Percentiles rank a stretch among this genome's conserved stretches.
Conservation (phyloP, 2,113 vertebrate genomes). For the Trinectes maculatus region DNA sequence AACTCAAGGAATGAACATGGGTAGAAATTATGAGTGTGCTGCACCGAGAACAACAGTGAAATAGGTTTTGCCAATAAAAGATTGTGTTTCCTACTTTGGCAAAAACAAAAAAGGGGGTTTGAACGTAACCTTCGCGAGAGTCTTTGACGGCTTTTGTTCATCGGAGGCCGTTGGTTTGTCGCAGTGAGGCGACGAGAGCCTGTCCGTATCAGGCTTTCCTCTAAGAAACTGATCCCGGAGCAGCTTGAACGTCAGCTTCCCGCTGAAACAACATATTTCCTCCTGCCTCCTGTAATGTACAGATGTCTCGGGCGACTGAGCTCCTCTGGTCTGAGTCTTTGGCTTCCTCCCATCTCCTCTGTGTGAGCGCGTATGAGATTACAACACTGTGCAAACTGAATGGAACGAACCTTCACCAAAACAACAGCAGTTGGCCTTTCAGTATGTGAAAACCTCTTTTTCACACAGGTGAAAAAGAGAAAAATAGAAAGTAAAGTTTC, state of each 20-base stretch:
- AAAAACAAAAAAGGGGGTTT: constrained; percentile 44
- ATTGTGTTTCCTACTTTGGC: constrained; percentile 71
- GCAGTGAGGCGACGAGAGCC: no score
- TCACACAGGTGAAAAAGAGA: constrained; percentile 79
- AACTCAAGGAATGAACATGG: constrained; percentile 62
- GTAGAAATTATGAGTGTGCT: constrained; percentile 69
- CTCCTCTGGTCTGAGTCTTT: constrained; percentile 72
- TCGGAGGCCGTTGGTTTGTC: constrained; percentile 82
- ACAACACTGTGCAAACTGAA: constrained; percentile 82
- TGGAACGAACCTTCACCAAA: constrained; percentile 70
- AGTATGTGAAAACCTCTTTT: constrained; percentile 76
- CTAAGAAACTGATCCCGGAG: constrained; percentile 33
- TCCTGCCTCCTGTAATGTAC: constrained; percentile 54
- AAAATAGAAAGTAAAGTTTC: constrained; percentile 79
- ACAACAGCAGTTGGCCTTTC: constrained; percentile 67
- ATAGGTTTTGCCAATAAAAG: constrained; percentile 34
- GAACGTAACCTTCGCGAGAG: constrained; percentile 59
- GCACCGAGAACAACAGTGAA: constrained; percentile 59
- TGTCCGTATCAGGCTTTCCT: constrained; percentile 57
- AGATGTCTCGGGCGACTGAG: constrained; percentile 61
- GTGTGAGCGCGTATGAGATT: constrained; percentile 74
- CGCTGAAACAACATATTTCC: constrained; percentile 39
- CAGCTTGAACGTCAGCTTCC: constrained; percentile 57
- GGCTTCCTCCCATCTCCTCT: constrained; percentile 67
- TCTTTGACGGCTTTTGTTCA: constrained; percentile 74